Conservation (phyloP, 2,888 invertebrate genomes). For the Tanytarsus gracilentus region DNA sequence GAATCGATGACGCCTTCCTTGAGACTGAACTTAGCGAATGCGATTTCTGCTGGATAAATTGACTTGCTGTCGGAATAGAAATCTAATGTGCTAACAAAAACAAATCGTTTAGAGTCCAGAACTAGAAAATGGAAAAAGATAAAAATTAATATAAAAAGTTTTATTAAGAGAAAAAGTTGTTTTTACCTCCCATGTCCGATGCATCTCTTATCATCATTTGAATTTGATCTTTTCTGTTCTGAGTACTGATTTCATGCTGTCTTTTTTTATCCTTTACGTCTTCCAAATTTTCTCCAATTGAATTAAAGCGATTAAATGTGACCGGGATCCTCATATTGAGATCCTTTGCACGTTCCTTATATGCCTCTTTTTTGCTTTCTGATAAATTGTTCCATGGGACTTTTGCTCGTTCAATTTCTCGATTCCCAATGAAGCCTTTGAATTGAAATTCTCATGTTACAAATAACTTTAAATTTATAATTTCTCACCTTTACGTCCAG, state of each 20-base stretch:
- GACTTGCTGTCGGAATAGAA: background rate
- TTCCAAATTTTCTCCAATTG: background rate
- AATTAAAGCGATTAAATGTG: background rate
- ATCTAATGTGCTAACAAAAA: background rate
- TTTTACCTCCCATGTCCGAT: background rate
- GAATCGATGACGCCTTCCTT: constrained; percentile 4
- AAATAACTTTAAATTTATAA: background rate
- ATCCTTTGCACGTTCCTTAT: background rate
- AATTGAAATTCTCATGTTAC: too few relatives aligned
- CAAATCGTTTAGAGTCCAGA: background rate
- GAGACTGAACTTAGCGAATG: constrained; percentile 11
- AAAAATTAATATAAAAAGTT: background rate
- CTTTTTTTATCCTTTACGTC: background rate
- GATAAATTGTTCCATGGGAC: background rate
- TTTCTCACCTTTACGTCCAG: background rate
- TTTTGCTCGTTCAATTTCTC: background rate
- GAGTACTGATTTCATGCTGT: background rate
- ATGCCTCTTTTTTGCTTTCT: background rate
- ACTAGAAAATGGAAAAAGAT: background rate
- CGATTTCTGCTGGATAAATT: constrained; percentile 17
- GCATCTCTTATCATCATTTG: background rate
- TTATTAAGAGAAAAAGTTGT: background rate
- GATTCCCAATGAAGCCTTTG: too few relatives aligned
- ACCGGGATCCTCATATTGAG: background rate
- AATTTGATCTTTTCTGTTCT: background rate